Conservation (phyloP, 2,113 vertebrate genomes). For the Otus sunia region DNA sequence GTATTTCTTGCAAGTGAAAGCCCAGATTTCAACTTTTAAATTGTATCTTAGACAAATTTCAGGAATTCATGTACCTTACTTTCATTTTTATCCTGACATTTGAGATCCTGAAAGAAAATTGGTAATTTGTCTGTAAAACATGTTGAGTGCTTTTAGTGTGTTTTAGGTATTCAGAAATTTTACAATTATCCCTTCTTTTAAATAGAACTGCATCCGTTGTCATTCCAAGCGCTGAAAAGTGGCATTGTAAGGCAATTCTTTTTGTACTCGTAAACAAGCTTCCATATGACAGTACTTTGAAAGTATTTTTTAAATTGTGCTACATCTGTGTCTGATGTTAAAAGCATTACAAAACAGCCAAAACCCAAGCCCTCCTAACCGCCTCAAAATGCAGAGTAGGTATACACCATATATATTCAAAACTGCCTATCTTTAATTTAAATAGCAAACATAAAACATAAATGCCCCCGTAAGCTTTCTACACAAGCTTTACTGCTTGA, state of each 20-base stretch:
- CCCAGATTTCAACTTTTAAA: background rate
- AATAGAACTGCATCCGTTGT: background rate
- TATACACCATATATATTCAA: background rate
- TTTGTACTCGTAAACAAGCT: background rate
- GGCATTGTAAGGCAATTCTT: background rate
- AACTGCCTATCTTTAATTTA: conserved; percentile 9
- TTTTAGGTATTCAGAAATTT: conserved; percentile 2
- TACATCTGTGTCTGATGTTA: background rate
- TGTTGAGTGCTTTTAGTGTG: background rate
- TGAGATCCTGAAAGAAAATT: background rate
- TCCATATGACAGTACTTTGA: background rate
- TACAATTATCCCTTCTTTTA: background rate
- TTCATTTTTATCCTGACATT: background rate
- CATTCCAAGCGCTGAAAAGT: background rate
- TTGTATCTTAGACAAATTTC: background rate
- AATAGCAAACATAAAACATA: background rate
- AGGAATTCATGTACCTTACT: background rate
- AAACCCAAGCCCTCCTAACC: background rate
- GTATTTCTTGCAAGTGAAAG: background rate
- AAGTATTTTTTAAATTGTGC: background rate
- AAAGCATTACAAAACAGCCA: background rate
- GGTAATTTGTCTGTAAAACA: background rate
- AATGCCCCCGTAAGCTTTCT: background rate
- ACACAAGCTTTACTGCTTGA: background rate
- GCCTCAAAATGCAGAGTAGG: background rate